Percentiles rank a stretch among this genome's conserved stretches.
These are phyloP conservation scores for Zoanthus solanderi DNA, from an alignment of 92 coral and sea anemone species.

Conservation along the genomic window DNA sequence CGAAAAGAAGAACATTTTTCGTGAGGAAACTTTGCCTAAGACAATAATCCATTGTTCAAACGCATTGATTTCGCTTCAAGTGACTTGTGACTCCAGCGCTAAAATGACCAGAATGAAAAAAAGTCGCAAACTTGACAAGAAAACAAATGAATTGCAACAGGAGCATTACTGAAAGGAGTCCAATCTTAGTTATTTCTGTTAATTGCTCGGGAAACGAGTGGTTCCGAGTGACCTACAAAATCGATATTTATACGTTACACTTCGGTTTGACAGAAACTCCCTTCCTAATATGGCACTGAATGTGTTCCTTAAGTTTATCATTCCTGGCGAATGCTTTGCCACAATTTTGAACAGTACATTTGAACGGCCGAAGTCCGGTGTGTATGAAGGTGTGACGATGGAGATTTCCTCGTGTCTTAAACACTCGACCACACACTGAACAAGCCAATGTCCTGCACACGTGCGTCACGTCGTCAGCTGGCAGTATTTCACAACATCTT, in stretches of 20 bases:
- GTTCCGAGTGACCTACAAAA: neutral
- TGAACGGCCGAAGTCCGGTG: conserved; percentile 25
- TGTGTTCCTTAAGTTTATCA: neutral
- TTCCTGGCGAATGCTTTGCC: conserved; percentile 5
- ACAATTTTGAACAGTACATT: neutral
- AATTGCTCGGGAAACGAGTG: too few species aligned
- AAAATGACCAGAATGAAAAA: neutral
- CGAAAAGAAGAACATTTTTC: neutral
- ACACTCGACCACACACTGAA: neutral
- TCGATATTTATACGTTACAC: neutral
- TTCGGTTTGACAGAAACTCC: neutral
- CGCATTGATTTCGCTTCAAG: conserved; percentile 43
- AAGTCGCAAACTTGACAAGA: neutral
- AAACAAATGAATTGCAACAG: neutral
- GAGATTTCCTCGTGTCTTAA: neutral
- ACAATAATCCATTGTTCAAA: neutral
- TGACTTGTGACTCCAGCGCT: conserved; percentile 7
- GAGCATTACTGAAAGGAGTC: neutral
- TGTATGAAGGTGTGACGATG: neutral
- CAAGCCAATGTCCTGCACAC: neutral
- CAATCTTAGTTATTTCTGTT: too few species aligned
- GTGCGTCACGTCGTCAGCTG: neutral
- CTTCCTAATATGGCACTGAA: neutral
- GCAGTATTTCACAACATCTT: conserved; percentile 5
- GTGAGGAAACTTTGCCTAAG: neutral